phyloP scores from a whole-genome alignment of 2,888 invertebrate genomes.

The Suillia variegata region DNA sequence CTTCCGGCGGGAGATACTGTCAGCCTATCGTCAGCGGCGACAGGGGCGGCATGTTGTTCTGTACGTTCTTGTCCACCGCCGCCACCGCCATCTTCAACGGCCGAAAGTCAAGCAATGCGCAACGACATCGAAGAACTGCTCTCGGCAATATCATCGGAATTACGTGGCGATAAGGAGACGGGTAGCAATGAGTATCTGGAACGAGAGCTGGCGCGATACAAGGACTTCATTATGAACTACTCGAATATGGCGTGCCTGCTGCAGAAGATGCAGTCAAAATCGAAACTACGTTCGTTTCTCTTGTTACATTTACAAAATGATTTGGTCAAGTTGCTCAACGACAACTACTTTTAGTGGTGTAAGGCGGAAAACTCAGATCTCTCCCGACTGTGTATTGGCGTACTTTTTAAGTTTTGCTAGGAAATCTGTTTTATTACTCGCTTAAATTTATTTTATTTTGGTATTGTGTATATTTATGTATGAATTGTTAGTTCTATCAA shows the following conservation, averaged over 20 bases:
- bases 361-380: too few relatives aligned
- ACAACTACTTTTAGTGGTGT: too few relatives aligned
- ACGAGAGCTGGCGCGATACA: constrained; percentile 42
- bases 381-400: too few relatives aligned
- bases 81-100: background rate
- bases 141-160: constrained; percentile 40
- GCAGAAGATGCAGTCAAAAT: constrained; percentile 18
- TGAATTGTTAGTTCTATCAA: too few relatives aligned
- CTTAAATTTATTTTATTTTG: too few relatives aligned
- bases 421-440: too few relatives aligned
- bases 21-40: too few relatives aligned
- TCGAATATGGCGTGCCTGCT: constrained; percentile 17
- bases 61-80: background rate
- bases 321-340: constrained; percentile 41
- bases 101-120: too few relatives aligned
- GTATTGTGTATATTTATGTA: too few relatives aligned
- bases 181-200: constrained; percentile 42
- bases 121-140: too few relatives aligned
- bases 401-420: too few relatives aligned
- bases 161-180: constrained; percentile 40
- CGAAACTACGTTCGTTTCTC: constrained; percentile 41
- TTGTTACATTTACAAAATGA: constrained; percentile 50
- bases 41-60: background rate
- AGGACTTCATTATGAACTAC: constrained; percentile 33
- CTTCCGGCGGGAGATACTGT: too few relatives aligned